Conservation (phyloP, 1,140 invertebrate species). For the Cydia fagiglandana region DNA sequence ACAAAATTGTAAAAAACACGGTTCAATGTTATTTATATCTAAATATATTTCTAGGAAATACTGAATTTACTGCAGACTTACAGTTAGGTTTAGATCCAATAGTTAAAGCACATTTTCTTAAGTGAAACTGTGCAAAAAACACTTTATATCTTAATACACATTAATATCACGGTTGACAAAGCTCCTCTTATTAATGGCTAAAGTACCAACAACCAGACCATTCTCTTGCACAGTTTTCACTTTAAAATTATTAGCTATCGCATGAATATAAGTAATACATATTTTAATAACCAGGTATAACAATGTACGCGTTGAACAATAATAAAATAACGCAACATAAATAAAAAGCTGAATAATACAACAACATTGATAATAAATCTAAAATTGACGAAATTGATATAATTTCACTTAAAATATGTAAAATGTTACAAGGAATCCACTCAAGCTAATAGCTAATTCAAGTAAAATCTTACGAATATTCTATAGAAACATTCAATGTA, state of each 20-base stretch:
- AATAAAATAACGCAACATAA: constrained; percentile 38
- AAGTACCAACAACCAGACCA: constrained; percentile 48
- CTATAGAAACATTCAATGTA: constrained; percentile 44
- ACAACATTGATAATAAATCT: constrained; percentile 68
- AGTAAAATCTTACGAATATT: constrained; percentile 45
- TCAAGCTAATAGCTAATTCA: constrained; percentile 53
- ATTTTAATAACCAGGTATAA: constrained; percentile 43
- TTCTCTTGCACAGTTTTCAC: constrained; percentile 68
- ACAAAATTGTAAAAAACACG: constrained; percentile 70
- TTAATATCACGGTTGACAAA: constrained; percentile 67
- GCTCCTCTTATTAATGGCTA: constrained; percentile 54
- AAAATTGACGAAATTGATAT: constrained; percentile 79
- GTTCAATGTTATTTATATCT: constrained; percentile 66
- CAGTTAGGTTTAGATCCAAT: constrained; percentile 50
- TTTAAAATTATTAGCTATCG: constrained; percentile 52
- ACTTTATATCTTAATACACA: constrained; percentile 50
- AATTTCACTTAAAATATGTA: constrained; percentile 71
- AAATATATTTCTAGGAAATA: constrained; percentile 73
- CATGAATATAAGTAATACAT: constrained; percentile 32
- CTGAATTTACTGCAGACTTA: constrained; percentile 67
- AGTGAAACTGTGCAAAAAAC: constrained; percentile 68
- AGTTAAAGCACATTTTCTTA: constrained; percentile 55
- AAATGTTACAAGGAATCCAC: constrained; percentile 58
- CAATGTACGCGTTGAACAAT: constrained; percentile 40
- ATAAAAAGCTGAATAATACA: constrained; percentile 60